A percentile compares a stretch with the other conserved stretches of the same genome.
Evolutionary conservation across 2,113 vertebrate species (phyloP).

Genomic region (Antidorcas marsupialis): DNA sequence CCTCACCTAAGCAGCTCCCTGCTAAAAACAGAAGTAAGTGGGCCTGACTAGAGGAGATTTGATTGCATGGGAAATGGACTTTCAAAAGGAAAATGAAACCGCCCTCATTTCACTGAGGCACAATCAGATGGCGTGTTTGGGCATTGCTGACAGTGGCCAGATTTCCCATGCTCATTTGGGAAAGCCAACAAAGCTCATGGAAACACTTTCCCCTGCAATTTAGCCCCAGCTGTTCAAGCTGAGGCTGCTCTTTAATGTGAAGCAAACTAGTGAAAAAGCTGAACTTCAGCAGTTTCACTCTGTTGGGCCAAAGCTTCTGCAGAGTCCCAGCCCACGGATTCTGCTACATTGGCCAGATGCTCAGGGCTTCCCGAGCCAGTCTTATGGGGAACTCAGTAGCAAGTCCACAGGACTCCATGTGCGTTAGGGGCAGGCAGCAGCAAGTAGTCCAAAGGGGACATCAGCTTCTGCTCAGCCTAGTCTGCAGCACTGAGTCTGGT

Average conservation of each 20-base stretch:
- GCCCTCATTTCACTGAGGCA: constrained; percentile 38
- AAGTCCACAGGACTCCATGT: constrained; percentile 28
- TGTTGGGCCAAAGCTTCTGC: constrained; percentile 66
- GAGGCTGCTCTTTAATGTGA: constrained; percentile 71
- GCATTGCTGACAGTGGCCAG: constrained; percentile 54
- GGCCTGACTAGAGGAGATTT: neutral
- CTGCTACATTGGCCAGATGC: constrained; percentile 61
- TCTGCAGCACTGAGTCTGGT: neutral
- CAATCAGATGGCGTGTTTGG: constrained; percentile 42
- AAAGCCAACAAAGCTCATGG: constrained; percentile 52
- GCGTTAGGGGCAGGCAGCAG: neutral
- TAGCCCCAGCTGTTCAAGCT: constrained; percentile 73
- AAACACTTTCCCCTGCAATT: constrained; percentile 66
- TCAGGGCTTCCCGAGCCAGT: constrained; percentile 26
- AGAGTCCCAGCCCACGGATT: constrained; percentile 54
- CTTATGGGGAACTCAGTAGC: constrained; percentile 16
- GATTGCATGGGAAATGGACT: constrained; percentile 49
- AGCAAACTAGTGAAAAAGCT: constrained; percentile 64
- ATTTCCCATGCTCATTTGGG: constrained; percentile 44
- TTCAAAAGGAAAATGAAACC: constrained; percentile 45
- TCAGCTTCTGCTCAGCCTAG: neutral
- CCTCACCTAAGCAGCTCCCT: neutral
- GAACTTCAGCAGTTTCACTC: constrained; percentile 73
- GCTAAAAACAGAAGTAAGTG: constrained; percentile 37
- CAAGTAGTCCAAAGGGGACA: neutral